Conservation (phyloP, 2,113 vertebrate genomes). For the Machaerirhynchus nigripectus region DNA sequence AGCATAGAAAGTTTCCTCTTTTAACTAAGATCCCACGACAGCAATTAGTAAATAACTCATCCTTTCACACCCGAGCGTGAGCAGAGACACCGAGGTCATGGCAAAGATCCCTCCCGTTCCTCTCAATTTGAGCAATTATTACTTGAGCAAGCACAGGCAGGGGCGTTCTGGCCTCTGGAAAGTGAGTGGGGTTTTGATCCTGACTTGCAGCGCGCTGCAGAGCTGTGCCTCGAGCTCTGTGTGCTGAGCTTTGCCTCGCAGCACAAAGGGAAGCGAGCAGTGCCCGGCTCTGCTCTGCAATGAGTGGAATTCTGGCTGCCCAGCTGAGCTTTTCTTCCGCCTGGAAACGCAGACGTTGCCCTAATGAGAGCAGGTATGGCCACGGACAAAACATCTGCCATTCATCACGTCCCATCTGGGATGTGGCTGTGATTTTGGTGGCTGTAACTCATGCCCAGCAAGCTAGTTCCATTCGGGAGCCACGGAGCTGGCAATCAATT, state of each 20-base stretch:
- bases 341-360: background rate
- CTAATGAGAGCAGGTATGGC: background rate
- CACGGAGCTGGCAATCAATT: slow-evolving; percentile 58
- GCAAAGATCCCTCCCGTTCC: background rate
- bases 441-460: slow-evolving; percentile 50
- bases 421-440: slow-evolving; percentile 14
- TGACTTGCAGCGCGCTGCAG: background rate
- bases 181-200: background rate
- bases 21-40: background rate
- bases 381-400: background rate
- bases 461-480: slow-evolving; percentile 46
- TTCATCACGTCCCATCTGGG: slow-evolving; percentile 25
- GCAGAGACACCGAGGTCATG: background rate
- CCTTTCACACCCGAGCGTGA: background rate
- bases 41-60: background rate
- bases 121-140: background rate
- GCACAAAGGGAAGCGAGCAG: background rate
- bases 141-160: background rate
- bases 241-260: background rate
- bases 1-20: background rate
- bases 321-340: background rate
- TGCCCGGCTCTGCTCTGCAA: rapidly evolving
- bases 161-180: background rate
- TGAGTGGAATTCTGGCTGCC: background rate
- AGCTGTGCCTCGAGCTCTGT: background rate